Percentiles rank a stretch among this genome's conserved stretches.
Conservation (phyloP, 2,888 invertebrate genomes). For the Axea sp. region DNA sequence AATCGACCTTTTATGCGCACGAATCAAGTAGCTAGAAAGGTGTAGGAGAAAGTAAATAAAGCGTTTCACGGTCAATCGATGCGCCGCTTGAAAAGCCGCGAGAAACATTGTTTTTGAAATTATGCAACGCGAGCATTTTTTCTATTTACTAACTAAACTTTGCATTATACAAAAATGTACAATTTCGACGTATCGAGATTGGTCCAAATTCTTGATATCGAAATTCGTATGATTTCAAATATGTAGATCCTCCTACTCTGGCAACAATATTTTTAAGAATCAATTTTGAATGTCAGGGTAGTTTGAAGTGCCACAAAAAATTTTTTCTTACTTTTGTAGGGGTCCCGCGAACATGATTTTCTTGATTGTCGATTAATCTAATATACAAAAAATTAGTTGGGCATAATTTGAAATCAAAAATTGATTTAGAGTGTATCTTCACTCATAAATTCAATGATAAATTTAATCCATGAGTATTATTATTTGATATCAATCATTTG, state of each 20-base stretch:
- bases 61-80: conserved; percentile 56
- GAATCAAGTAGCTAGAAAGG: conserved; percentile 49
- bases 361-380: conserved; percentile 17
- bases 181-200: no score
- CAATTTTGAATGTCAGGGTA: conserved; percentile 3
- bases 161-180: not conserved
- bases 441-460: no score
- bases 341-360: no score
- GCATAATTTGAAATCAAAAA: no score
- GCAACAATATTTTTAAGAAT: no score
- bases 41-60: conserved; percentile 60
- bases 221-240: conserved; percentile 14
- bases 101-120: conserved; percentile 40
- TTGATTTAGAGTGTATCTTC: no score
- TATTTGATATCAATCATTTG: no score
- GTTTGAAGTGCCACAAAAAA: conserved; percentile 41
- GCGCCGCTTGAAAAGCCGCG: conserved; percentile 16
- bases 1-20: conserved; percentile 46
- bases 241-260: no score
- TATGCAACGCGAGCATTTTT: conserved; percentile 40
- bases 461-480: no score
- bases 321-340: conserved; percentile 31
- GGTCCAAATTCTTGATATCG: not conserved
- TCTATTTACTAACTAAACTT: no score
- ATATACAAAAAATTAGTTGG: not conserved